phyloP scores from a whole-genome alignment of 1,140 invertebrate species.

The Venustaconcha ellipsiformis region DNA sequence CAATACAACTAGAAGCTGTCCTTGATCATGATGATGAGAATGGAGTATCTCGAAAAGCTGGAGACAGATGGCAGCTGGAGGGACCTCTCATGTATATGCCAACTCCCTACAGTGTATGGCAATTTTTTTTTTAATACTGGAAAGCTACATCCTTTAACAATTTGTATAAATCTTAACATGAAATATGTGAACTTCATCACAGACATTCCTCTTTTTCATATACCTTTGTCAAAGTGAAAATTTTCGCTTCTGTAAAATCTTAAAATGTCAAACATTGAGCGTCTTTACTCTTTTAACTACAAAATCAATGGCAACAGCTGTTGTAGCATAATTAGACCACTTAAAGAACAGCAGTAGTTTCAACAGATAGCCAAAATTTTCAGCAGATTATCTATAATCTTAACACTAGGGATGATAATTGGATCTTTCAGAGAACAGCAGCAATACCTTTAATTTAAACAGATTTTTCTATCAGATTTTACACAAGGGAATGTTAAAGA shows the following conservation, averaged over 20 bases:
- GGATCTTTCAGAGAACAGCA: too few relatives aligned
- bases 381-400: too few relatives aligned
- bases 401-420: too few relatives aligned
- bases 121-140: background rate
- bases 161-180: constrained; percentile 58
- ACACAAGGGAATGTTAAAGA: too few relatives aligned
- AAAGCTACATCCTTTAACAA: background rate
- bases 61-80: constrained; percentile 67
- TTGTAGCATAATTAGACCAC: too few relatives aligned
- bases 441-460: too few relatives aligned
- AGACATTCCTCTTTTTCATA: background rate
- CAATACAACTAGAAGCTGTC: constrained; percentile 61
- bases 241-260: background rate
- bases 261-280: too few relatives aligned
- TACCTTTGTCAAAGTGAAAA: background rate
- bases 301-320: too few relatives aligned
- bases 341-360: too few relatives aligned
- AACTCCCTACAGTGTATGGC: constrained; percentile 51
- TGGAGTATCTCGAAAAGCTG: constrained; percentile 56
- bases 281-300: too few relatives aligned
- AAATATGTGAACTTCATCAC: constrained; percentile 30
- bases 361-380: too few relatives aligned
- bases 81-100: constrained; percentile 59
- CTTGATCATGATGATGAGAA: constrained; percentile 62
- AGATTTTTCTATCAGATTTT: too few relatives aligned